Evolutionary conservation across 30 jellyfish, hydroid and myxozoan species (phyloP), one percentile per base, ranked within the genome.

Genomic region (Aurelia aurita): DNA sequence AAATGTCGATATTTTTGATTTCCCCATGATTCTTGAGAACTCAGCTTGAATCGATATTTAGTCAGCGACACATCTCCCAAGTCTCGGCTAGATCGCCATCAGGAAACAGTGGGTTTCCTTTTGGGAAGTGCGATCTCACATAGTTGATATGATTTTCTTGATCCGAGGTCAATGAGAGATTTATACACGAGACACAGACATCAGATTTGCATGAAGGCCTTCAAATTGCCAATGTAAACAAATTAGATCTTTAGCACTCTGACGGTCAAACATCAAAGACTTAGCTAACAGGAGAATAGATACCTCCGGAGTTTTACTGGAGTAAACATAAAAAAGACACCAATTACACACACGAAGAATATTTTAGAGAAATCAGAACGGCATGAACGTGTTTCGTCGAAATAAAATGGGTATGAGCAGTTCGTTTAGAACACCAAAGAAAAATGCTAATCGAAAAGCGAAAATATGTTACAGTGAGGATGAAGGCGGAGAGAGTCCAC

Each of bases 101-200:
- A 83, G 93, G 93, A 83, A 83, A 72, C 87, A 70, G 79, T 83
- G 86, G 93, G 93, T 83, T 83, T 83, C 93, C 93, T 83, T 28
- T 69, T 58, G 93, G 93, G 93, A 83, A 83, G 87, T 75, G 87
- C 75, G 85, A 32, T 15, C 91, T 8, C 34, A 55, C 91, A 31
- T 58, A 67, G 85, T 43, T 49, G 80, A 61, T 66, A 65, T 26
- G 58, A 75, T 83, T 83, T 77, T 60, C 79, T 44, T 60, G 62
- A 58, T 60, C 79, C 29, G 87, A 77, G 88, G 88, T 77, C 88
- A 77, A 77, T 58, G 79, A 51, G 88, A 61, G 88, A 39, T 77
- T 62, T 77, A 77, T 62, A 28, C 88, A 55, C n/a, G n/a, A 60
- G 93, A 83, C 87, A 70, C 58, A 44, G 75, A 80, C 85, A 74